Percentiles rank a stretch among this genome's conserved stretches.
Evolutionary conservation across 2,888 invertebrate species (phyloP).

Genomic region (Seira sanloemensis): DNA sequence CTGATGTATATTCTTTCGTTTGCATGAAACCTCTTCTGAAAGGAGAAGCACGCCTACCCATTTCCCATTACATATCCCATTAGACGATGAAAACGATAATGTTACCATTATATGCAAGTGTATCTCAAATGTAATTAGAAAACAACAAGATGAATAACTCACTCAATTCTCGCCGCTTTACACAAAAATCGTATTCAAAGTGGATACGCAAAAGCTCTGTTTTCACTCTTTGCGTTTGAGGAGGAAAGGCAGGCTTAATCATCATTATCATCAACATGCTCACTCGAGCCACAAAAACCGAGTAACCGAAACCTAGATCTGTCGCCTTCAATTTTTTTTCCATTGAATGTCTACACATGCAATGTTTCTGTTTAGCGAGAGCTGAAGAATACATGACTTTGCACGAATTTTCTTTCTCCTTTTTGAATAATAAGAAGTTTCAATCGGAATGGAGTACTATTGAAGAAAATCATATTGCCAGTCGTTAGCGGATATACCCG

Average conservation of each 20-base stretch:
- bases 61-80: constrained; percentile 33
- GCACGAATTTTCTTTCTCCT: too few species aligned
- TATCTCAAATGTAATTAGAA: constrained; percentile 48
- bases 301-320: constrained; percentile 57
- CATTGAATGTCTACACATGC: too few species aligned
- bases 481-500: too few species aligned
- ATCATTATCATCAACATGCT: not conserved
- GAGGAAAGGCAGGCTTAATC: constrained; percentile 5
- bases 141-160: constrained; percentile 54
- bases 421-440: too few species aligned
- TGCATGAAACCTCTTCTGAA: not conserved
- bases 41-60: constrained; percentile 44
- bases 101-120: constrained; percentile 21
- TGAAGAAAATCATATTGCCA: too few species aligned
- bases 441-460: too few species aligned
- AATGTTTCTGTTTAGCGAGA: constrained; percentile 27
- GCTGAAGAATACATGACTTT: too few species aligned
- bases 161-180: not conserved
- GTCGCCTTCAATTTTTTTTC: constrained; percentile 30
- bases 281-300: constrained; percentile 31
- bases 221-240: too few species aligned
- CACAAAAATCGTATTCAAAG: not conserved
- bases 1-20: constrained; percentile 29
- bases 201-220: not conserved
- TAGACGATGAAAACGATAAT: not conserved